phyloP scores from a whole-genome alignment of 2,888 invertebrate species.

The Dorcus parallelipipedus region DNA sequence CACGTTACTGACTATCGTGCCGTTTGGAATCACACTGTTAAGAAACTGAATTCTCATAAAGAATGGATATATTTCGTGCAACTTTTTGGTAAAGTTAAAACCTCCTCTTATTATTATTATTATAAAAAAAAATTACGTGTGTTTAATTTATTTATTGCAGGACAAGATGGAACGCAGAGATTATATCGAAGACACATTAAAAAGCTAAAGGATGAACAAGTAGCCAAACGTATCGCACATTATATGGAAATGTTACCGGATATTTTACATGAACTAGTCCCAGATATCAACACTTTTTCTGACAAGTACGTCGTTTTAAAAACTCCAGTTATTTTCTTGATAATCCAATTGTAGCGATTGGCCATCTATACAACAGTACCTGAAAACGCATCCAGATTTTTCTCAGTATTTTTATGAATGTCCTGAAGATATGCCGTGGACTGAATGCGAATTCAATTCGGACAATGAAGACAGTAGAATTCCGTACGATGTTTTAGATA shows the following conservation, averaged over 20 bases:
- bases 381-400: conserved; percentile 90
- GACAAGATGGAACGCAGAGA: conserved; percentile 60
- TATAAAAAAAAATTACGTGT: not conserved
- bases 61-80: conserved; percentile 89
- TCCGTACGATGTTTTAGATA: conserved; percentile 88
- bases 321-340: not conserved
- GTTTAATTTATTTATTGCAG: not conserved
- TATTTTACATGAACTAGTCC: conserved; percentile 73
- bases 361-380: conserved; percentile 79
- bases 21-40: conserved; percentile 82
- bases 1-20: conserved; percentile 81
- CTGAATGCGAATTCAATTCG: conserved; percentile 66
- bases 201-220: conserved; percentile 76
- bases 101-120: conserved; percentile 34
- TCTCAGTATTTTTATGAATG: conserved; percentile 88
- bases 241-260: conserved; percentile 76
- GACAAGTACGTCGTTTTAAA: conserved; percentile 49
- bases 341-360: conserved; percentile 66
- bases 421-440: conserved; percentile 74
- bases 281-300: conserved; percentile 67
- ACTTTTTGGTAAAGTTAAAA: conserved; percentile 67
- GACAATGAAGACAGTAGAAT: conserved; percentile 70
- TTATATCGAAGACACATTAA: conserved; percentile 76
- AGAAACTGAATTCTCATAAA: conserved; percentile 80
- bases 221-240: conserved; percentile 70